These are phyloP conservation scores for Plectropomus leopardus DNA, from an alignment of 2,113 vertebrate genomes.

Conservation along the genomic window DNA sequence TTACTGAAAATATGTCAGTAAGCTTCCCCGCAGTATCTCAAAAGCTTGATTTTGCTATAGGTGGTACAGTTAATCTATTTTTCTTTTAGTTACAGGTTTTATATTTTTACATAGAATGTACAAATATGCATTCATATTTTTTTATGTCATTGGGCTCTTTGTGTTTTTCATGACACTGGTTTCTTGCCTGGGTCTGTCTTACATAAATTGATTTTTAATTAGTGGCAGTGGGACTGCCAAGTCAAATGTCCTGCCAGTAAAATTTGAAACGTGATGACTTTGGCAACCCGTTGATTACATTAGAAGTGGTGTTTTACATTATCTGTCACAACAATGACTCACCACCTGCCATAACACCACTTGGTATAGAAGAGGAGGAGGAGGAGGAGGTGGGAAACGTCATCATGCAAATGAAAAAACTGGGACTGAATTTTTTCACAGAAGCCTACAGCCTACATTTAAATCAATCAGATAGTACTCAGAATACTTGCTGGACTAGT, in stretches of 20 bases:
- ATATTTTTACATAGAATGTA: background rate
- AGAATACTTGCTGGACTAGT: too few species aligned
- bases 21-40: background rate
- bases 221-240: background rate
- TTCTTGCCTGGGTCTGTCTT: background rate
- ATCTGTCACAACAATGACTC: conserved; percentile 20
- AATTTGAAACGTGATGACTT: conserved; percentile 2
- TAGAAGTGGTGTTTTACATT: conserved; percentile 36
- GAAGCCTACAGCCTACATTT: background rate
- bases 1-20: background rate
- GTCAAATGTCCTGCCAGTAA: conserved; percentile 26
- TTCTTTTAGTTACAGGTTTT: background rate
- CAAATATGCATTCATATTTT: background rate
- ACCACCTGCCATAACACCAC: conserved; percentile 11
- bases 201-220: conserved; percentile 11
- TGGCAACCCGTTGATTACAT: conserved; percentile 6
- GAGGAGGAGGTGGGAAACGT: conserved; percentile 19
- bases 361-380: background rate
- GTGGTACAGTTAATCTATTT: background rate
- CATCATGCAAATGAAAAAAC: conserved; percentile 33
- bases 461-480: background rate
- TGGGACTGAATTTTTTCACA: background rate
- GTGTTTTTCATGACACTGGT: conserved; percentile 1
- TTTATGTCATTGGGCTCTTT: background rate
- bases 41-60: background rate